These are phyloP conservation scores for Atherinosoma microstoma DNA, from an alignment of 2,797 vertebrate genomes.

Conservation along the genomic window DNA sequence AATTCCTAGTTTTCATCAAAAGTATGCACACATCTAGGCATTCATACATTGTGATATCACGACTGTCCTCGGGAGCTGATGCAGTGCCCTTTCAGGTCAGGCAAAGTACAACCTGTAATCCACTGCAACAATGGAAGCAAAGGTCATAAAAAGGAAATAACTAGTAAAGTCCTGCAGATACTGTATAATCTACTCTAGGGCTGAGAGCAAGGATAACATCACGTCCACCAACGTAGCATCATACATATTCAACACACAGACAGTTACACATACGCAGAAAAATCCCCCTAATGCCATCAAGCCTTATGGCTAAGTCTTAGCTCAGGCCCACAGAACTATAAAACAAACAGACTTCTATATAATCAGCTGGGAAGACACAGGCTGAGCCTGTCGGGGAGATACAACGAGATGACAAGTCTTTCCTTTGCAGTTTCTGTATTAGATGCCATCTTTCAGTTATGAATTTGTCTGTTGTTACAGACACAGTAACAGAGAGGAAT, in stretches of 20 bases:
- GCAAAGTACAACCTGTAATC: constrained; percentile 22
- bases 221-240: background rate
- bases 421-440: constrained; percentile 13
- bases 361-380: background rate
- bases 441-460: constrained; percentile 7
- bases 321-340: constrained; percentile 1
- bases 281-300: background rate
- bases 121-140: constrained; percentile 42
- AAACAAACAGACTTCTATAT: constrained; percentile 18
- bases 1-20: background rate
- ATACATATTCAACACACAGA: constrained; percentile 1
- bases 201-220: background rate
- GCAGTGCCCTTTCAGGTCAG: constrained; percentile 31
- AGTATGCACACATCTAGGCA: background rate
- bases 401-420: background rate
- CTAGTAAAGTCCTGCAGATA: constrained; percentile 14
- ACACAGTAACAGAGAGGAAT: background rate
- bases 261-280: background rate
- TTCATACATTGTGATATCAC: background rate
- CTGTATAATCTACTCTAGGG: constrained; percentile 17
- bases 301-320: constrained; percentile 1
- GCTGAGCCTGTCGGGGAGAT: background rate
- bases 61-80: constrained; percentile 18
- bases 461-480: constrained; percentile 14
- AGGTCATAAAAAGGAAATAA: constrained; percentile 46